Percentiles rank a stretch among this genome's conserved stretches.
phyloP scores from a whole-genome alignment of 2,888 invertebrate genomes.

The Smittia sp. region DNA sequence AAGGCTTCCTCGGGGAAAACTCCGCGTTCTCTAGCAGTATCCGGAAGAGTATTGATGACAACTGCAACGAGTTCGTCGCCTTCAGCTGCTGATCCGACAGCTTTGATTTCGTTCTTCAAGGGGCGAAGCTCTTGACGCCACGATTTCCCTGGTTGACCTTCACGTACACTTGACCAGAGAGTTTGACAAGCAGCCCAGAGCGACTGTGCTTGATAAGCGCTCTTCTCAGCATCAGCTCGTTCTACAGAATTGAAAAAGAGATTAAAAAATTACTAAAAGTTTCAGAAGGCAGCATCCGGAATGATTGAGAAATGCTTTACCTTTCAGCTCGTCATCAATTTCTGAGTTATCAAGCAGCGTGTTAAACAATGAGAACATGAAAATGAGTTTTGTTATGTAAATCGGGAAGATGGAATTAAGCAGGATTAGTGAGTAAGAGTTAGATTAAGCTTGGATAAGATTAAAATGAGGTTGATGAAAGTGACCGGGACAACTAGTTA shows the following conservation, averaged over 20 bases:
- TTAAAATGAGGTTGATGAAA: too few relatives aligned
- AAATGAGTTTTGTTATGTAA: slow-evolving; percentile 11
- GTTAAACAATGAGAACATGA: not conserved
- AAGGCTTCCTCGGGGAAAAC: slow-evolving; percentile 86
- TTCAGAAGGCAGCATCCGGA: not conserved
- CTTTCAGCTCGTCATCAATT: slow-evolving; percentile 52
- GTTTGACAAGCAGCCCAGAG: slow-evolving; percentile 94
- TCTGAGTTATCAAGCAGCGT: slow-evolving; percentile 46
- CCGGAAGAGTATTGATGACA: slow-evolving; percentile 74
- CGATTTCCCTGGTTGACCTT: slow-evolving; percentile 59
- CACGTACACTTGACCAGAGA: slow-evolving; percentile 71
- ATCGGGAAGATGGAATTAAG: too few relatives aligned
- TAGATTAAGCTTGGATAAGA: too few relatives aligned
- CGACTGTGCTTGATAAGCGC: slow-evolving; percentile 77
- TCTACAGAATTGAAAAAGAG: slow-evolving; percentile 53
- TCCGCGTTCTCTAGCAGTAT: slow-evolving; percentile 72
- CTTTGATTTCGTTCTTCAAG: slow-evolving; percentile 66
- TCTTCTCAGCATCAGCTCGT: slow-evolving; percentile 69
- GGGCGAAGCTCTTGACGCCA: slow-evolving; percentile 62
- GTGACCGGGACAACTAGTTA: not conserved
- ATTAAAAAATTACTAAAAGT: not conserved
- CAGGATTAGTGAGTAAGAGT: too few relatives aligned
- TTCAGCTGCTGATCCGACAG: slow-evolving; percentile 70
- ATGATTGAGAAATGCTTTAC: slow-evolving; percentile 45
- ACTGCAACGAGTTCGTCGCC: slow-evolving; percentile 77